phyloP scores from a whole-genome alignment of 2,113 vertebrate genomes.

The Sciurus niger region DNA sequence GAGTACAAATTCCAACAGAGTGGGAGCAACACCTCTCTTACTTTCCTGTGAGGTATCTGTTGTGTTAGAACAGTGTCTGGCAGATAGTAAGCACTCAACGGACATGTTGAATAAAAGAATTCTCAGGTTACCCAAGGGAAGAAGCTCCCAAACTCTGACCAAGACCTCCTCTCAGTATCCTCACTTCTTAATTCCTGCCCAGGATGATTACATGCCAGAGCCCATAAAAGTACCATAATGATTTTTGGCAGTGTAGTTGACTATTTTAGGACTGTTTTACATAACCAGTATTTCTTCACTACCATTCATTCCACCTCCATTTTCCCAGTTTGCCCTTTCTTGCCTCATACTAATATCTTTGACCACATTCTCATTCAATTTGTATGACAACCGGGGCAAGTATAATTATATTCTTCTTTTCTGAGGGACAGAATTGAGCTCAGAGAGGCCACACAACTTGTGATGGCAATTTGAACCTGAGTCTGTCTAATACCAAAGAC shows the following conservation, averaged over 20 bases:
- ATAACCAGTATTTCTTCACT: not conserved
- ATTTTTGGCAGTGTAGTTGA: not conserved
- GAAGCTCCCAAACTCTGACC: not conserved
- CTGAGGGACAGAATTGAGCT: not conserved
- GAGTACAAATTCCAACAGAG: not conserved
- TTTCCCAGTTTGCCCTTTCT: not conserved
- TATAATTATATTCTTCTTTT: not conserved
- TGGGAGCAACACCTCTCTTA: not conserved
- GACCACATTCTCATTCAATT: slow-evolving; percentile 3
- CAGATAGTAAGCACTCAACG: not conserved
- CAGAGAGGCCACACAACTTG: not conserved
- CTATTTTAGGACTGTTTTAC: not conserved
- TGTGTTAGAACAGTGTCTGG: not conserved
- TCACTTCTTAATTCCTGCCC: slow-evolving; percentile 8
- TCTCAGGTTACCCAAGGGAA: not conserved
- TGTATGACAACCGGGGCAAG: not conserved
- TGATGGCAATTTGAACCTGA: not conserved
- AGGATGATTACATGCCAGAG: not conserved
- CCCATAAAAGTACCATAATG: not conserved
- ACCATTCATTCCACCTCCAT: not conserved
- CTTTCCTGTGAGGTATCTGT: not conserved
- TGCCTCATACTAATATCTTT: not conserved
- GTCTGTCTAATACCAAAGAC: not conserved
- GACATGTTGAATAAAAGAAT: not conserved
- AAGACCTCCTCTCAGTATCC: not conserved